These are phyloP conservation scores for Callorhinus ursinus DNA, from an alignment of 2,113 vertebrate species.

Conservation along the genomic window DNA sequence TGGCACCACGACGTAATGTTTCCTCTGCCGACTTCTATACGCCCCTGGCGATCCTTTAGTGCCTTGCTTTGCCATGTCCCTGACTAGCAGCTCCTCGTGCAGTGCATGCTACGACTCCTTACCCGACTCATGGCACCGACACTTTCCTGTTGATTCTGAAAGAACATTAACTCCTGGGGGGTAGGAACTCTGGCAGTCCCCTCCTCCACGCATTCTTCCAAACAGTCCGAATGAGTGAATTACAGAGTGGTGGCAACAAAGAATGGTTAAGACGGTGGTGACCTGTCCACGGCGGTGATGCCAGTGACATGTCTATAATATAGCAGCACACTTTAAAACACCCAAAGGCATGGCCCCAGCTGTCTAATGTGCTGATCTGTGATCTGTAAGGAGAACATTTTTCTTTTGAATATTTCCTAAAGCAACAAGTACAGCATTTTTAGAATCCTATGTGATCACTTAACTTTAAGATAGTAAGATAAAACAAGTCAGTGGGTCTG, in stretches of 20 bases:
- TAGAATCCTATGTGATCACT: neutral
- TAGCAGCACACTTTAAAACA: too few species aligned
- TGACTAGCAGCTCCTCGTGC: rapidly evolving
- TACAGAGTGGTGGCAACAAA: neutral
- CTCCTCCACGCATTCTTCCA: rapidly evolving
- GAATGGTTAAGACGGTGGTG: rapidly evolving
- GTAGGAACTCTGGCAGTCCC: rapidly evolving
- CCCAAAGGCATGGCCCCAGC: rapidly evolving
- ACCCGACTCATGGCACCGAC: too few species aligned
- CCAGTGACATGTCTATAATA: rapidly evolving
- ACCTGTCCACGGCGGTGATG: rapidly evolving
- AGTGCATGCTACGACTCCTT: too few species aligned
- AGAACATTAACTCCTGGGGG: neutral
- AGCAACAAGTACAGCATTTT: neutral
- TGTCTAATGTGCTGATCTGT: rapidly evolving
- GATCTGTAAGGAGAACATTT: neutral
- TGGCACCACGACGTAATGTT: rapidly evolving
- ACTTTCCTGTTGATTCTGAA: neutral
- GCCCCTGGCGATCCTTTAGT: rapidly evolving
- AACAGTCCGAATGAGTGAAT: rapidly evolving
- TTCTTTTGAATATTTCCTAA: neutral
- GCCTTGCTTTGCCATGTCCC: rapidly evolving
- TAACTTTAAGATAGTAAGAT: neutral
- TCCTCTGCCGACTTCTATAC: rapidly evolving
- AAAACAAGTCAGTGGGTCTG: neutral